A percentile compares a stretch with the other conserved stretches of the same genome.
Conservation (phyloP, 2,113 vertebrate genomes). For the Grus americana region DNA sequence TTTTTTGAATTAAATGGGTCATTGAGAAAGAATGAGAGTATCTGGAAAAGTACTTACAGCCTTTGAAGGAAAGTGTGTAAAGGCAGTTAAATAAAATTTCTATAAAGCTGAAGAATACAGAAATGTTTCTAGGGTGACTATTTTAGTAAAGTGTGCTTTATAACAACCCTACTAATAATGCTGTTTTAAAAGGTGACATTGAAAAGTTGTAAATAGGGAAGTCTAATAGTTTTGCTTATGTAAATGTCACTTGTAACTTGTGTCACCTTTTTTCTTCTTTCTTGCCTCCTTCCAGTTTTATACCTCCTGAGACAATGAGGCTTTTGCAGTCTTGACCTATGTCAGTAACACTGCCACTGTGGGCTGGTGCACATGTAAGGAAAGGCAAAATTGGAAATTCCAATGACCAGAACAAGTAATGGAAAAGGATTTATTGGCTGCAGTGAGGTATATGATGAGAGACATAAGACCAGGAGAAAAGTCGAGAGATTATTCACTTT, state of each 20-base stretch:
- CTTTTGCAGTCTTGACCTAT: background rate
- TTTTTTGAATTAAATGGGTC: background rate
- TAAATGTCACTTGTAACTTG: background rate
- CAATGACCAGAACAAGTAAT: background rate
- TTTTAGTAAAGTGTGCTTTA: background rate
- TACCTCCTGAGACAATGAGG: background rate
- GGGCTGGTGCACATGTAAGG: background rate
- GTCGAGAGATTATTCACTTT: slow-evolving; percentile 35
- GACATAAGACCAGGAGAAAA: slow-evolving; percentile 7
- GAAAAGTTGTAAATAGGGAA: background rate
- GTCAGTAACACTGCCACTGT: background rate
- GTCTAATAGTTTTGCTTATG: background rate
- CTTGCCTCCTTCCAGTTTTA: background rate
- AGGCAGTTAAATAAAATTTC: background rate
- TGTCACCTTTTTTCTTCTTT: background rate
- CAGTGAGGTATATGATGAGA: slow-evolving; percentile 35
- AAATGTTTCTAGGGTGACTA: background rate
- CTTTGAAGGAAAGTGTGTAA: background rate
- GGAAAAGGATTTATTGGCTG: slow-evolving; percentile 54
- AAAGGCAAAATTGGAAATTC: background rate
- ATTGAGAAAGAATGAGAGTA: background rate
- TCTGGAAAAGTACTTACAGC: background rate
- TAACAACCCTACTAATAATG: background rate
- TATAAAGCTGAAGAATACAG: background rate
- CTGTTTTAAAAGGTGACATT: background rate